Percentiles rank a stretch among this genome's conserved stretches.
These are phyloP conservation scores for Leiothrix lutea DNA, from an alignment of 2,113 vertebrate genomes.

Conservation along the genomic window DNA sequence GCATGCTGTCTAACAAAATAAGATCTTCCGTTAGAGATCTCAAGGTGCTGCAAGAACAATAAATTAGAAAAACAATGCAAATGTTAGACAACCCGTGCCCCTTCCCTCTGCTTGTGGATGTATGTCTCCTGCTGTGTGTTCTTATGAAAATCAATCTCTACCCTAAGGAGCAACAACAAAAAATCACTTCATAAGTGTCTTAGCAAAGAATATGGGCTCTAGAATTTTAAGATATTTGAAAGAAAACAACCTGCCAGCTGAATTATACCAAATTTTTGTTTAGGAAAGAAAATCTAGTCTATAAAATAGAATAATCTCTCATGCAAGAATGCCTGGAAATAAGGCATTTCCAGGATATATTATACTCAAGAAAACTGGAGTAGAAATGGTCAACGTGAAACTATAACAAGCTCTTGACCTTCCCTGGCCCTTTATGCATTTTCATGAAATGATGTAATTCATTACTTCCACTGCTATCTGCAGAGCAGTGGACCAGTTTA, in stretches of 20 bases:
- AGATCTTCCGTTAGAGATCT: background rate
- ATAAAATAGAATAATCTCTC: background rate
- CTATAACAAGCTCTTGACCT: constrained; percentile 61
- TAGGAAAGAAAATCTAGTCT: background rate
- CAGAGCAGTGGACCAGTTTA: constrained; percentile 6
- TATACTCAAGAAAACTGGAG: constrained; percentile 26
- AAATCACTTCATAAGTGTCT: background rate
- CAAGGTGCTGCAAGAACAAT: background rate
- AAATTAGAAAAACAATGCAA: background rate
- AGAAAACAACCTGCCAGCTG: background rate
- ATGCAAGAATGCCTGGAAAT: background rate
- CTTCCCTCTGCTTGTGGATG: background rate
- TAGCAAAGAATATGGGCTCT: background rate
- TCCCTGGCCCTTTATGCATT: constrained; percentile 21
- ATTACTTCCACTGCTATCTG: constrained; percentile 50
- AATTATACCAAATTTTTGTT: background rate
- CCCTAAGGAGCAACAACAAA: background rate
- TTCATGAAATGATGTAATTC: constrained; percentile 58
- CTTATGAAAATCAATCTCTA: background rate
- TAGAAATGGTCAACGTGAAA: constrained; percentile 33
- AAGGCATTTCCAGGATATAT: background rate
- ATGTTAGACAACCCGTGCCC: background rate
- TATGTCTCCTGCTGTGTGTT: background rate
- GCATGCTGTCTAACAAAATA: background rate
- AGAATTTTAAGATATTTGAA: background rate